phyloP scores from a whole-genome alignment of 2,888 invertebrate genomes.

The Synanthedon myopaeformis region DNA sequence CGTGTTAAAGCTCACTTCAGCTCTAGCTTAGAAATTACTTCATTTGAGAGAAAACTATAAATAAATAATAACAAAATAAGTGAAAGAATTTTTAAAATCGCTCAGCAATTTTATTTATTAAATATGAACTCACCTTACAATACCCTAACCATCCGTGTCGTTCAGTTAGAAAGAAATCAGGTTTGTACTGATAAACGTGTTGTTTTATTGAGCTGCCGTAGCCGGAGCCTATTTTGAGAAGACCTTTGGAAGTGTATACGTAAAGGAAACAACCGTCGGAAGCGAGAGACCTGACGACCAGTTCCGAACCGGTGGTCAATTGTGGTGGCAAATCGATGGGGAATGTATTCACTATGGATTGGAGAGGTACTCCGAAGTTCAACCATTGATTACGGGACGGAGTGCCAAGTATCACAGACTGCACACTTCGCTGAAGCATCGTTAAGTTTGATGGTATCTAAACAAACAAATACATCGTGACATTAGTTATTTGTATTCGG shows the following conservation, averaged over 20 bases:
- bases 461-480: conserved; percentile 10
- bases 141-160: conserved; percentile 86
- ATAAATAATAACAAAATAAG: too few species aligned
- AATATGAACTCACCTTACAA: conserved; percentile 73
- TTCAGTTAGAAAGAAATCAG: conserved; percentile 83
- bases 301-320: conserved; percentile 39
- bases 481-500: too few species aligned
- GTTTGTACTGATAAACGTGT: conserved; percentile 86
- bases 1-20: too few species aligned
- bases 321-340: conserved; percentile 54
- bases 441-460: conserved; percentile 88
- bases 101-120: too few species aligned
- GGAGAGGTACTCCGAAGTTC: conserved; percentile 86
- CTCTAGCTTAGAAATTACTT: too few species aligned
- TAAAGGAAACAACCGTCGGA: conserved; percentile 94
- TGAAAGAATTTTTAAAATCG: neutral
- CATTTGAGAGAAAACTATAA: too few species aligned
- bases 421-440: conserved; percentile 88
- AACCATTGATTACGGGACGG: conserved; percentile 89
- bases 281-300: conserved; percentile 74
- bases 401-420: conserved; percentile 88
- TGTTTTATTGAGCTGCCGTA: conserved; percentile 93
- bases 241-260: conserved; percentile 84
- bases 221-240: conserved; percentile 95
- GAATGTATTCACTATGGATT: conserved; percentile 78